phyloP scores from a whole-genome alignment of 2,888 invertebrate species.

The Drosophila mayaguana region DNA sequence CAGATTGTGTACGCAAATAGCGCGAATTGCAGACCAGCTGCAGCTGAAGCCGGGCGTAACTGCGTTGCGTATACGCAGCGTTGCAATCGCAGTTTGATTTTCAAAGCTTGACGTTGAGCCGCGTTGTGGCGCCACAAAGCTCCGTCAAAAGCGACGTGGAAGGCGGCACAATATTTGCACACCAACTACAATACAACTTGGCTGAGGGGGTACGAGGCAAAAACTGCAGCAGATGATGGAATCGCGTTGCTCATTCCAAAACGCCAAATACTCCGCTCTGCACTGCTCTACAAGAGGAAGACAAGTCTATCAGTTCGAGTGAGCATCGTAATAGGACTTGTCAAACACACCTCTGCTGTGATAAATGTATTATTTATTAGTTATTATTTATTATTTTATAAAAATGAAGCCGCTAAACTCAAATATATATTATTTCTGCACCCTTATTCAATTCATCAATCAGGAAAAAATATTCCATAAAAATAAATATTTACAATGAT shows the following conservation, averaged over 20 bases:
- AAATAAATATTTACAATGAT: too few species aligned
- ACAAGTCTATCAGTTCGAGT: background rate
- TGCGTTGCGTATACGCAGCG: conserved; percentile 74
- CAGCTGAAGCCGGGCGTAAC: conserved; percentile 38
- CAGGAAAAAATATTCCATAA: too few species aligned
- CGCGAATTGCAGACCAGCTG: conserved; percentile 55
- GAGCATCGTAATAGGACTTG: too few species aligned
- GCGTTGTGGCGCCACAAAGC: conserved; percentile 20
- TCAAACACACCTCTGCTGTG: too few species aligned
- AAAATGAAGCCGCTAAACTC: too few species aligned
- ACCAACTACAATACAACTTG: conserved; percentile 68
- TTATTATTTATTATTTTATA: too few species aligned
- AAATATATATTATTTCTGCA: too few species aligned
- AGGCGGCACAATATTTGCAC: conserved; percentile 70
- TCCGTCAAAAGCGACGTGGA: conserved; percentile 36
- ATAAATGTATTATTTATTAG: too few species aligned
- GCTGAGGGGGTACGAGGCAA: background rate
- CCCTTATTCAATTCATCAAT: too few species aligned
- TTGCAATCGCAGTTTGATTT: conserved; percentile 74
- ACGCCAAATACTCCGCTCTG: conserved; percentile 33
- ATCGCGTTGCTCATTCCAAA: conserved; percentile 44
- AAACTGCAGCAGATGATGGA: conserved; percentile 24
- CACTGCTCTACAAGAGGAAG: conserved; percentile 39
- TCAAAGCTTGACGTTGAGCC: conserved; percentile 51
- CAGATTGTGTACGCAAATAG: conserved; percentile 72